Percentiles rank a stretch among this genome's conserved stretches.
Evolutionary conservation across 2,797 vertebrate species (phyloP).

Genomic region (Propithecus deckenii): DNA sequence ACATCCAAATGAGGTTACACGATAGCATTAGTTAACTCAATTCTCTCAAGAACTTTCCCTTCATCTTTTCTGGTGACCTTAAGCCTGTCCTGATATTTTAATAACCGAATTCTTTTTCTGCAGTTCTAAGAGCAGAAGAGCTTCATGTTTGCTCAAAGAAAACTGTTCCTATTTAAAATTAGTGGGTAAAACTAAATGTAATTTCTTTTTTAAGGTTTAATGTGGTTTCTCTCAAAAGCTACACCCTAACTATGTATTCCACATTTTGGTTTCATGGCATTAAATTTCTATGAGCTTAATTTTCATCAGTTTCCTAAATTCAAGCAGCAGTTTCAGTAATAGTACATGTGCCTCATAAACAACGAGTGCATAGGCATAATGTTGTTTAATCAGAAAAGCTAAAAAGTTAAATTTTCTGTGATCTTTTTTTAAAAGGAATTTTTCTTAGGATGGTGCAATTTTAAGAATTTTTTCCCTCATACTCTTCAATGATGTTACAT

Average conservation of each 20-base stretch:
- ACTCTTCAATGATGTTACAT: background rate
- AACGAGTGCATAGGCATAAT: conserved; percentile 54
- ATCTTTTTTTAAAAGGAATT: conserved; percentile 26
- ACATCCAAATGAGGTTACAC: conserved; percentile 11
- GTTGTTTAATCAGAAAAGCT: conserved; percentile 58
- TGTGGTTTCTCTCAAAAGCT: conserved; percentile 11
- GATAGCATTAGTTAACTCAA: background rate
- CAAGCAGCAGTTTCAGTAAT: conserved; percentile 53
- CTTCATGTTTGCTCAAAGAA: background rate
- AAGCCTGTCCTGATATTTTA: conserved; percentile 20
- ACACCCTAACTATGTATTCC: background rate
- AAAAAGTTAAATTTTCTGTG: conserved; percentile 45
- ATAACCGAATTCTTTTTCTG: conserved; percentile 19
- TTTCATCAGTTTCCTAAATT: conserved; percentile 74
- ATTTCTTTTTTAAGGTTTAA: conserved; percentile 22
- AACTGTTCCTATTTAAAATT: background rate
- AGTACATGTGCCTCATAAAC: conserved; percentile 48
- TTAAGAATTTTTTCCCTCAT: background rate
- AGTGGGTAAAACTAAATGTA: background rate
- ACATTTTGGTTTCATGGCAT: background rate
- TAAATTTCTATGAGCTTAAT: conserved; percentile 71
- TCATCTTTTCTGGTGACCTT: conserved; percentile 3
- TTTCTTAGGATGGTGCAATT: conserved; percentile 4
- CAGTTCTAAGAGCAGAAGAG: background rate
- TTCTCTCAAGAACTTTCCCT: background rate